These are phyloP conservation scores for Tetragnatha montana DNA, from an alignment of 2,888 invertebrate species.

Conservation along the genomic window DNA sequence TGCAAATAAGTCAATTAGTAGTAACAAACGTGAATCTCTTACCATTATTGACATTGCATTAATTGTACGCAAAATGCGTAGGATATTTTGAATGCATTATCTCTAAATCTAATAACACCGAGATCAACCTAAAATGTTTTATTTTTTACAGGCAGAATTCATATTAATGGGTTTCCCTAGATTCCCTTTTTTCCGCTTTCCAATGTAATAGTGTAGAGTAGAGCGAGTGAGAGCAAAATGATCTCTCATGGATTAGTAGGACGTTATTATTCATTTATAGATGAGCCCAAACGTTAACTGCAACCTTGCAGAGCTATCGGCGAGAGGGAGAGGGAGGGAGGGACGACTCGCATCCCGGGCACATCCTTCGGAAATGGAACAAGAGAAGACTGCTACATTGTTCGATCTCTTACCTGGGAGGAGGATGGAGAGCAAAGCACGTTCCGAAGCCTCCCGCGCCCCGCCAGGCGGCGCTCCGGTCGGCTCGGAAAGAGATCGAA, in stretches of 20 bases:
- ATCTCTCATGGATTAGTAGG: neutral
- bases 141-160: too few species aligned
- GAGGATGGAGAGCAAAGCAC: slow-evolving; percentile 24
- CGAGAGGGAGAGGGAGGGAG: neutral
- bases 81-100: too few species aligned
- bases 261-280: neutral
- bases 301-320: neutral
- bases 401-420: slow-evolving; percentile 49
- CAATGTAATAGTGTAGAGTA: too few species aligned
- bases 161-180: too few species aligned
- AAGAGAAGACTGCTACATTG: slow-evolving; percentile 33
- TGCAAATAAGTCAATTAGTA: too few species aligned
- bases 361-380: slow-evolving; percentile 27
- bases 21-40: too few species aligned
- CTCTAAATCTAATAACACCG: too few species aligned
- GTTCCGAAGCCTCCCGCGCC: slow-evolving; percentile 32
- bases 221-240: too few species aligned
- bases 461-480: slow-evolving; percentile 56
- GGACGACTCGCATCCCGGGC: neutral
- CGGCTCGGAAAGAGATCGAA: slow-evolving; percentile 53
- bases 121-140: too few species aligned
- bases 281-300: neutral
- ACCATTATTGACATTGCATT: too few species aligned
- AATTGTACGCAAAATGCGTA: too few species aligned
- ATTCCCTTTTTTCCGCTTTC: too few species aligned